phyloP scores from a whole-genome alignment of 1,140 invertebrate genomes.

The Bursaphelenchus mucronatus region DNA sequence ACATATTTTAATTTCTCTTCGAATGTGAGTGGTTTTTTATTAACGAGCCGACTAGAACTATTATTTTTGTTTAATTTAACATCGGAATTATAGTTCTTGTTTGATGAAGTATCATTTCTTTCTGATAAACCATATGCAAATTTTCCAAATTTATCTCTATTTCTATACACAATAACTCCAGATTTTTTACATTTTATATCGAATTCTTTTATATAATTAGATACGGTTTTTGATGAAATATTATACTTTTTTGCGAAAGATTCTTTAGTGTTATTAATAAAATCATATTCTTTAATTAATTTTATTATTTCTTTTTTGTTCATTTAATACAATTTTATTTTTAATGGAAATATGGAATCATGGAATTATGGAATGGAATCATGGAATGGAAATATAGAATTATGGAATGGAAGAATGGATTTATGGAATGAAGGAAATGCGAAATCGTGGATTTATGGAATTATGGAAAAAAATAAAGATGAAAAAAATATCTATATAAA shows the following conservation, averaged over 20 bases:
- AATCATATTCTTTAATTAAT: constrained; percentile 6
- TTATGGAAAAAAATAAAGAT: not conserved
- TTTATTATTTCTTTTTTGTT: constrained; percentile 6
- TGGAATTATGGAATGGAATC: too few species aligned
- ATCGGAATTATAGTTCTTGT: constrained; percentile 7
- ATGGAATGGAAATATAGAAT: constrained; percentile 7
- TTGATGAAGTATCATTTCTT: constrained; percentile 7
- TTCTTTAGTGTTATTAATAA: constrained; percentile 8
- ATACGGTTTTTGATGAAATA: constrained; percentile 7
- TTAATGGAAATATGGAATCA: too few species aligned
- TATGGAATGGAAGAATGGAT: constrained; percentile 4
- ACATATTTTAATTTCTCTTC: constrained; percentile 7
- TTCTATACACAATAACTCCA: constrained; percentile 1
- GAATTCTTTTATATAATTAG: constrained; percentile 8
- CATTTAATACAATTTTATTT: constrained; percentile 4
- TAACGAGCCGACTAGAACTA: not conserved
- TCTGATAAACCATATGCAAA: constrained; percentile 5
- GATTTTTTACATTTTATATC: constrained; percentile 5
- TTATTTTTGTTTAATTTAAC: constrained; percentile 6
- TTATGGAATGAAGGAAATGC: not conserved
- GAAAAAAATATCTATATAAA: too few species aligned
- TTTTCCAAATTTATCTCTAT: constrained; percentile 5
- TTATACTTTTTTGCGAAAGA: constrained; percentile 7
- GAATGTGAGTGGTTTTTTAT: constrained; percentile 6
- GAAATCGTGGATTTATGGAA: constrained; percentile 6